Percentiles rank a stretch among this genome's conserved stretches.
phyloP scores from a whole-genome alignment of 2,888 invertebrate genomes.

The Aelia acuminata region DNA sequence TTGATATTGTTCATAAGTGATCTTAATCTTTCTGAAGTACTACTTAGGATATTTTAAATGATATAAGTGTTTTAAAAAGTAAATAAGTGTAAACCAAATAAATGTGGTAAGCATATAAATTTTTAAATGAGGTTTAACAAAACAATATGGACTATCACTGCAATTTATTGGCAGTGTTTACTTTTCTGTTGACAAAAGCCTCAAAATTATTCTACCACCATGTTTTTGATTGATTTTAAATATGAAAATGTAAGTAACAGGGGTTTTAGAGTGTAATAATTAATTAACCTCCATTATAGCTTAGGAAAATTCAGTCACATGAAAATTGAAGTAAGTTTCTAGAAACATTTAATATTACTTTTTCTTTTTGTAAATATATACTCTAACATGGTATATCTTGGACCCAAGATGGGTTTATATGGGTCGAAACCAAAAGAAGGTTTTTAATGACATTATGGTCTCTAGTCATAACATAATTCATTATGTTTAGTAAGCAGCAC shows the following conservation, averaged over 20 bases:
- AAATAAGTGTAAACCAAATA: background rate
- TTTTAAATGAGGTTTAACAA: background rate
- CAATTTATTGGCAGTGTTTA: background rate
- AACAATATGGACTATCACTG: background rate
- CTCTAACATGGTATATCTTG: background rate
- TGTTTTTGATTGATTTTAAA: background rate
- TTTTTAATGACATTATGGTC: no score
- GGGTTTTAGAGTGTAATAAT: background rate
- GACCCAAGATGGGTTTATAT: no score
- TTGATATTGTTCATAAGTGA: conserved; percentile 40
- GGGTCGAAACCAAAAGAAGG: no score
- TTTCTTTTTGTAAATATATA: background rate
- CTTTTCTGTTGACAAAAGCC: background rate
- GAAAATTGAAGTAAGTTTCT: background rate
- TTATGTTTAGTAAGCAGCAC: no score
- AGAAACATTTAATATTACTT: background rate
- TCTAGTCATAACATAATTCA: no score
- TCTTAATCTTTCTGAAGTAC: background rate
- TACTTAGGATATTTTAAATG: background rate
- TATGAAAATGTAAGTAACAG: background rate
- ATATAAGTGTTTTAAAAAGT: background rate
- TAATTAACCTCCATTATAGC: background rate
- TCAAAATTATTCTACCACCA: background rate
- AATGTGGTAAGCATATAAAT: background rate
- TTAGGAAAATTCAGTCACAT: background rate